These are phyloP conservation scores for Ochotona princeps DNA, from an alignment of 2,113 vertebrate genomes.

Conservation along the genomic window DNA sequence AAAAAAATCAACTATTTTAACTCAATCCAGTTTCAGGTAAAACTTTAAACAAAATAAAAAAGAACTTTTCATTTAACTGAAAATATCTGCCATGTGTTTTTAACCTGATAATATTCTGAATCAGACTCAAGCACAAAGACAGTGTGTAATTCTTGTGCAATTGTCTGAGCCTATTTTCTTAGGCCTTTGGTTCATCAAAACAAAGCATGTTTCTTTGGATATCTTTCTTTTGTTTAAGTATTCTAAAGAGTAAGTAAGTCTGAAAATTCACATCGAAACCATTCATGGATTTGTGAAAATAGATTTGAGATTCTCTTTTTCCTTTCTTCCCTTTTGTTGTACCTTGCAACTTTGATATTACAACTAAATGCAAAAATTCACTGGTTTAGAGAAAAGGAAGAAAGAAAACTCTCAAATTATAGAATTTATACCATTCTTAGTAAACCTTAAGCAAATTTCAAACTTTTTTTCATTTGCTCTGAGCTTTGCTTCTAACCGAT, in stretches of 20 bases:
- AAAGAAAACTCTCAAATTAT: neutral
- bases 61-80: slow-evolving; percentile 23
- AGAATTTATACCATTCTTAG: slow-evolving; percentile 31
- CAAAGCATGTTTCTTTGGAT: neutral
- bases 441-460: slow-evolving; percentile 50
- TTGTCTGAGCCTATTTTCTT: neutral
- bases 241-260: slow-evolving; percentile 3
- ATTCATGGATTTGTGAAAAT: neutral
- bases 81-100: slow-evolving; percentile 41
- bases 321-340: neutral
- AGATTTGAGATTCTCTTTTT: slow-evolving; percentile 18
- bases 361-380: neutral
- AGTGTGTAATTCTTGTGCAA: neutral
- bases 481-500: slow-evolving; percentile 26
- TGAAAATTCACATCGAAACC: neutral
- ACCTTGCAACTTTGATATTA: neutral
- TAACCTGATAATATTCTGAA: slow-evolving; percentile 29
- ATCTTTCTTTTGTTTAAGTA: neutral
- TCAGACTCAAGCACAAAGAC: neutral
- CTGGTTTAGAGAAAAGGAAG: neutral
- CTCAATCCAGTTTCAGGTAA: slow-evolving; percentile 9
- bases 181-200: slow-evolving; percentile 5
- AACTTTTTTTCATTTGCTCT: slow-evolving; percentile 62
- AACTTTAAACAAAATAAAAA: slow-evolving; percentile 32
- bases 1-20: slow-evolving; percentile 11